Evolutionary conservation across 2,888 invertebrate species (phyloP).

Genomic region (Ecdyonurus torrentis): DNA sequence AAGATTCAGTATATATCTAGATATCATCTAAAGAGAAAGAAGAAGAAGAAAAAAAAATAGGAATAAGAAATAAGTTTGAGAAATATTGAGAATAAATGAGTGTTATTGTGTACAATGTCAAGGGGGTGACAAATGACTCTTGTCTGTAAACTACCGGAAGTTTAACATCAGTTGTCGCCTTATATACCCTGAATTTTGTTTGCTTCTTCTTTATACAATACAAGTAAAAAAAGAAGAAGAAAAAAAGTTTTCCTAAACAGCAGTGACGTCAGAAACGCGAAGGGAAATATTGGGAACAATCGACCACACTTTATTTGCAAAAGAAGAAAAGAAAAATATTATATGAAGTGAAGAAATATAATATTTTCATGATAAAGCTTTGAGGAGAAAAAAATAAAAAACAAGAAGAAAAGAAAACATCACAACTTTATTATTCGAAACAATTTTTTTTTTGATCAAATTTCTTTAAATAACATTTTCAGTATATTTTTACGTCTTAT

Average conservation of each 20-base stretch:
- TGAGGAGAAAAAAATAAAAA: not conserved
- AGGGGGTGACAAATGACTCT: not conserved
- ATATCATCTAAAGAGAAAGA: too few relatives aligned
- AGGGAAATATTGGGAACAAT: not conserved
- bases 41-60: too few relatives aligned
- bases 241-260: not conserved
- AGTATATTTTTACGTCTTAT: not conserved
- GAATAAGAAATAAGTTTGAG: too few relatives aligned
- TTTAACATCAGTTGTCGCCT: not conserved
- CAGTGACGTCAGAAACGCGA: not conserved
- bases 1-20: too few relatives aligned
- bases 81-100: too few relatives aligned
- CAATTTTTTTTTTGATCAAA: conserved; percentile 1
- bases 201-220: not conserved
- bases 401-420: not conserved
- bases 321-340: not conserved
- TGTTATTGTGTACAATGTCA: too few relatives aligned
- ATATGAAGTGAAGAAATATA: not conserved
- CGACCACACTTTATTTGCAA: not conserved
- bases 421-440: not conserved
- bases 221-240: not conserved
- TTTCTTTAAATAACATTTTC: not conserved
- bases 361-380: not conserved
- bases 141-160: not conserved
- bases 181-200: not conserved